Base-by-base conservation (phyloP, 1,140 invertebrate genomes). In the Megalonaias nervosa region DNA sequence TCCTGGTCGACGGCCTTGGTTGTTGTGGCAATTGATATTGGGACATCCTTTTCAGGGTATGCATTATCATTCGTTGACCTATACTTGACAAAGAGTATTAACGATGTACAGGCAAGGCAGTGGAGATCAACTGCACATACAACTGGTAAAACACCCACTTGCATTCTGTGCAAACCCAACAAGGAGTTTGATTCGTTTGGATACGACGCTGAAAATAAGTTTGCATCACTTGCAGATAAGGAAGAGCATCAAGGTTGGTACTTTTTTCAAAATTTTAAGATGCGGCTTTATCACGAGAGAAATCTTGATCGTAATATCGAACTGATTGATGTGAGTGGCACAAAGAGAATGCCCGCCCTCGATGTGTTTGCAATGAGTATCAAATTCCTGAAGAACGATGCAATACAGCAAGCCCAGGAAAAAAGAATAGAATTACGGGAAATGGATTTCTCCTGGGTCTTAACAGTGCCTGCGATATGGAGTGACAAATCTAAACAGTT, bases 261-360 rank as follows among this genome's bases (percentile, higher is more conserved):
- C 61, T 75, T 60, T 16, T 80, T 80, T 48, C 62, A 71, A 48
- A 71, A 74, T 17, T 82, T 82, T 21, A 82, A 82, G 61, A 78
- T 78, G 72, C n/a, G 55, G n/a, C 74, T 81, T 12, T 73, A 80
- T 48, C n/a, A 68, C 14, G 23, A 73, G 38, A 65, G 56, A 48
- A 26, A 19, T 71, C 55, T 69, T 12, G 17, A 69, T 16, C 21
- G 21, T 56, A 48, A 19, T 11, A 48, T 69, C 31, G 38, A 48
- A 48, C 38, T 48, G 38, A 48, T 11, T 5, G 38, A 48, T 48
- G 38, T 48, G 38, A 48, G 38, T 48, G 38, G 6, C 38, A 48
- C 38, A 48, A 55, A 69, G 16, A 13, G 16, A 38, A 68, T 56
- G 38, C 21, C 13, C 2, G 74, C 74, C 19, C 23, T 75, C 21